Evolutionary conservation across 2,888 invertebrate genomes (phyloP), one percentile per base, ranked within the genome.

Genomic region (Meloe dianella): DNA sequence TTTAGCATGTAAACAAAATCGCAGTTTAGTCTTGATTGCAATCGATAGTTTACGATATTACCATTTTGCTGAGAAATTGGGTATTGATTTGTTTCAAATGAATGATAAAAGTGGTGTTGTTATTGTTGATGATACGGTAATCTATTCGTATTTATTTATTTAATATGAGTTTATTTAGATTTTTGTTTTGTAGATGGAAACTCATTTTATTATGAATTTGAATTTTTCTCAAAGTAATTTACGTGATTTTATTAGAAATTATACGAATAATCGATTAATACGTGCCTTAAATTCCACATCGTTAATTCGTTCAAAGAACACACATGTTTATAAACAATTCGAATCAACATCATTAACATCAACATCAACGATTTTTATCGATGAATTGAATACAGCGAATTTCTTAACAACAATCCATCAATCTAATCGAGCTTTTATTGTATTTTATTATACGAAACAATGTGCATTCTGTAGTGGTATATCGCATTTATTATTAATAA

Each of bases 381-480:
- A 84, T 12, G 93, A 94, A 78, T 85, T 93, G 60, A 89, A 89
- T 30, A 87, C 91, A 0, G 83, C 85, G 20, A 90, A 87, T 61
- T 93, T 93, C 82, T 84, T 89, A 61, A 80, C 85, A 58, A 85
- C 89, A 58, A 86, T 91, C 60, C 86, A 89, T 76, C 86, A 88
- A 74, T 84, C 87, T 9, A 86, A 87, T 32, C 84, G 91, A 94
- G 89, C 92, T 78, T 90, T 92, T 67, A 87, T 96, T 60, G 87
- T 92, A 9, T 86, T 95, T 73, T 93, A 94, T 82, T 90, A 93
- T 78, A 91, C 94, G 5, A 89, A 90, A 29, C 91, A 91, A 80
- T 94, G 94, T 84, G 89, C 90, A 1, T 92, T 94, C 82, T 91
- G 93, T 74, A 89, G 89, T 61, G 86, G 89, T 20, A 85, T 92